A percentile compares a stretch with the other conserved stretches of the same genome.
phyloP scores from a whole-genome alignment of 2,888 invertebrate genomes.

The Tolmerus cingulatus region DNA sequence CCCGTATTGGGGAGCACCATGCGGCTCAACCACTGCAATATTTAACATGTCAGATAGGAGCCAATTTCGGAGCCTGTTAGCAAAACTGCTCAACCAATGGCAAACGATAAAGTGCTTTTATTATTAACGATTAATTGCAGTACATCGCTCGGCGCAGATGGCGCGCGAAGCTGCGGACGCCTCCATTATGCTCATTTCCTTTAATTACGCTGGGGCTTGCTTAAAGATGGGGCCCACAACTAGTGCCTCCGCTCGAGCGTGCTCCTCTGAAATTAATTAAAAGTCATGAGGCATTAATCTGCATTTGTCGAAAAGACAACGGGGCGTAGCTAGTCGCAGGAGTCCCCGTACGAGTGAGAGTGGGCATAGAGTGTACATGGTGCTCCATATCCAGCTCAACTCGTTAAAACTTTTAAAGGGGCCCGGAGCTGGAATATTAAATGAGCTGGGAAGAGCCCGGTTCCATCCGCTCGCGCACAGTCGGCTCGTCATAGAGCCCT shows the following conservation, averaged over 20 bases:
- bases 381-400: not conserved
- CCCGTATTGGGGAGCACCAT: not conserved
- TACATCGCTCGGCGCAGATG: not conserved
- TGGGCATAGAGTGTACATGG: not conserved
- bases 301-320: constrained; percentile 29
- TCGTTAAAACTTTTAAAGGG: constrained; percentile 9
- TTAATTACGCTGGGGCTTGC: not conserved
- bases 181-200: constrained; percentile 15
- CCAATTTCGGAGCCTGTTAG: constrained; percentile 7
- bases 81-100: constrained; percentile 2
- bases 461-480: not conserved
- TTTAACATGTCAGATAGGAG: not conserved
- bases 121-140: constrained; percentile 15
- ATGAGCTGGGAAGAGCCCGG: not conserved
- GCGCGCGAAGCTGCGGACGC: not conserved
- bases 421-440: constrained; percentile 10
- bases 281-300: constrained; percentile 33
- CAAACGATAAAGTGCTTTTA: constrained; percentile 10
- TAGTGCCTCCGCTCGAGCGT: not conserved
- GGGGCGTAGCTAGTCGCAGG: not conserved
- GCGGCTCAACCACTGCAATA: not conserved
- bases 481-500: not conserved
- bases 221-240: not conserved
- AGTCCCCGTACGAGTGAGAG: not conserved
- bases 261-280: constrained; percentile 23